Percentiles rank a stretch among this genome's conserved stretches.
phyloP scores from a whole-genome alignment of 2,888 invertebrate species.

The Tipula unca region DNA sequence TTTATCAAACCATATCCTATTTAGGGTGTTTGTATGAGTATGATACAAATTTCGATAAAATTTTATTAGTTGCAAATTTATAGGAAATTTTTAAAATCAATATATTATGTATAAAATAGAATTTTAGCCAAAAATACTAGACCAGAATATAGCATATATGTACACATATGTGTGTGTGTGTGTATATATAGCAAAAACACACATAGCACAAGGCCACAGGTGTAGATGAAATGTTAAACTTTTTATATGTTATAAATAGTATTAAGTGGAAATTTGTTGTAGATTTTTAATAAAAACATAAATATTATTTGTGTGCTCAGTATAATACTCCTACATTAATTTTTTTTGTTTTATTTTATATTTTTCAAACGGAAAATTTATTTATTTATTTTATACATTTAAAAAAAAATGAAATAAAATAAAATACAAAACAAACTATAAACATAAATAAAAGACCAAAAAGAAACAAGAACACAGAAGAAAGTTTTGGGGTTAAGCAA shows the following conservation, averaged over 20 bases:
- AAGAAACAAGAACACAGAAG: not conserved
- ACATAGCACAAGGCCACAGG: slow-evolving; percentile 16
- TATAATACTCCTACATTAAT: not conserved
- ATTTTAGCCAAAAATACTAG: not conserved
- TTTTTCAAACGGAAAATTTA: not conserved
- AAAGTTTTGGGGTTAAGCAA: not conserved
- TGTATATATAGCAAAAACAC: not conserved
- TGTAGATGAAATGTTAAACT: slow-evolving; percentile 16
- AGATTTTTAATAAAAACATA: not conserved
- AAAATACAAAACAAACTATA: not conserved
- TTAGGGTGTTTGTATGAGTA: not conserved
- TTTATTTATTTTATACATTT: not conserved
- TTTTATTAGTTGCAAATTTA: not conserved
- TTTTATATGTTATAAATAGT: slow-evolving; percentile 14
- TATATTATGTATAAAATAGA: not conserved
- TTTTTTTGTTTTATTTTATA: not conserved
- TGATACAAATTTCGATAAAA: not conserved
- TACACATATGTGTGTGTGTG: not conserved
- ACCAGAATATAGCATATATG: not conserved
- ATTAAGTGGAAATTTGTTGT: not conserved
- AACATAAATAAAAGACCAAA: not conserved
- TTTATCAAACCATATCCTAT: not conserved
- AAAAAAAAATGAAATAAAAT: not conserved
- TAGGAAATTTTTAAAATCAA: not conserved
- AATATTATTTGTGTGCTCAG: not conserved